Evolutionary conservation across 2,113 vertebrate species (phyloP).

Genomic region (Halichoeres trimaculatus): DNA sequence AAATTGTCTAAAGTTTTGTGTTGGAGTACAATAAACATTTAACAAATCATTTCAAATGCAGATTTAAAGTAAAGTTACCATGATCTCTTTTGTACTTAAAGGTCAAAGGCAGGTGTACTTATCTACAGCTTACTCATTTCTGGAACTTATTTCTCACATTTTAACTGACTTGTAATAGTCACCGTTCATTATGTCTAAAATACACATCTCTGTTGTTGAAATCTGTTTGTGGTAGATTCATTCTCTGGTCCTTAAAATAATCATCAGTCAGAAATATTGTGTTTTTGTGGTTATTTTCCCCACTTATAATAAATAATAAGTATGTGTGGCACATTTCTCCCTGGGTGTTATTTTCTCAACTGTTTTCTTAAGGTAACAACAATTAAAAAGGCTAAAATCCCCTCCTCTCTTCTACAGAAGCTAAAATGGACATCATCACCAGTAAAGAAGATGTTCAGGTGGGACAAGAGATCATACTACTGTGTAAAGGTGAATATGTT

Average conservation of each 20-base stretch:
- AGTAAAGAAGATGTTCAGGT: slow-evolving; percentile 58
- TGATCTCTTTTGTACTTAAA: neutral
- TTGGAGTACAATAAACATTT: too few species aligned
- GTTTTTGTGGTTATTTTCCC: too few species aligned
- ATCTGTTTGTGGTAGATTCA: too few species aligned
- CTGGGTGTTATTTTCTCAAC: too few species aligned
- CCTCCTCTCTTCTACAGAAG: slow-evolving; percentile 63
- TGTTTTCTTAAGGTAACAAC: neutral
- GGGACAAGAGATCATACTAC: slow-evolving; percentile 59
- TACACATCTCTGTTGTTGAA: neutral
- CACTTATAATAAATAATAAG: too few species aligned
- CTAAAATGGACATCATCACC: slow-evolving; percentile 65
- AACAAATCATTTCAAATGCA: neutral
- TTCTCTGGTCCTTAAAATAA: too few species aligned
- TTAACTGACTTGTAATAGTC: neutral
- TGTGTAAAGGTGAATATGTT: slow-evolving; percentile 80
- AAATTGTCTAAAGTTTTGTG: neutral
- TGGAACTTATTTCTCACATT: neutral
- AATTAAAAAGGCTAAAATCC: neutral
- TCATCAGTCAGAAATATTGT: too few species aligned
- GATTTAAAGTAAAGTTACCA: neutral
- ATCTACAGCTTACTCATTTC: neutral
- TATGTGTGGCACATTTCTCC: too few species aligned
- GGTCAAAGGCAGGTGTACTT: neutral
- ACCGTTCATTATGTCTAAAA: neutral